These are phyloP conservation scores for Spilosoma lubricipeda DNA, from an alignment of 2,888 invertebrate genomes.

Conservation along the genomic window DNA sequence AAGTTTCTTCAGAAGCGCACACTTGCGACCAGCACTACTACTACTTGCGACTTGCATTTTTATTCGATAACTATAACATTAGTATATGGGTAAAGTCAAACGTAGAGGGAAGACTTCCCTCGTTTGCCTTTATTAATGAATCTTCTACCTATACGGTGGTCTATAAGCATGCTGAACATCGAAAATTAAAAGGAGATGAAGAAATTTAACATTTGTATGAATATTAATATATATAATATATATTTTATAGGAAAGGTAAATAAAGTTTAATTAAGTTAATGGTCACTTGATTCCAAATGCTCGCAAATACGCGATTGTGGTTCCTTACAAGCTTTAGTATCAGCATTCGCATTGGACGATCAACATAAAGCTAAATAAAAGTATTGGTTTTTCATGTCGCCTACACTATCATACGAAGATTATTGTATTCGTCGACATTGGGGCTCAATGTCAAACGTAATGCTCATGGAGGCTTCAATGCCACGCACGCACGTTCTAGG, in stretches of 20 bases:
- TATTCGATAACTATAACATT: too few relatives aligned
- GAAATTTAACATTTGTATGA: slow-evolving; percentile 51
- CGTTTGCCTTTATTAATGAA: background rate
- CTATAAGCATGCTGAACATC: slow-evolving; percentile 2
- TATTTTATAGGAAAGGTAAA: slow-evolving; percentile 46
- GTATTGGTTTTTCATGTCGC: slow-evolving; percentile 50
- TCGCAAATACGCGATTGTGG: slow-evolving; percentile 58
- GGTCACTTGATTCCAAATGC: slow-evolving; percentile 52
- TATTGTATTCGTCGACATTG: slow-evolving; percentile 12
- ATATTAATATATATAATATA: too few relatives aligned
- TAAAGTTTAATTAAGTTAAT: slow-evolving; percentile 65
- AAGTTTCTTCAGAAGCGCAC: too few relatives aligned
- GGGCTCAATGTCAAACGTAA: slow-evolving; percentile 17
- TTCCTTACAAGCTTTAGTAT: slow-evolving; percentile 58
- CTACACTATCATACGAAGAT: slow-evolving; percentile 27
- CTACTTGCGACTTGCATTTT: too few relatives aligned
- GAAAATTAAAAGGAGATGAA: slow-evolving; percentile 26
- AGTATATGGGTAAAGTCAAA: too few relatives aligned
- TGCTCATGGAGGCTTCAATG: slow-evolving; percentile 2
- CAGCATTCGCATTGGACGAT: slow-evolving; percentile 49
- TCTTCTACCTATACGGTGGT: background rate
- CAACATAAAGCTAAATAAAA: slow-evolving; percentile 43
- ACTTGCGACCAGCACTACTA: too few relatives aligned
- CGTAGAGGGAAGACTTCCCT: too few relatives aligned
- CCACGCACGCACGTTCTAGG: slow-evolving; percentile 2